Base-by-base conservation (phyloP, 2,888 invertebrate species). In the Caenorhabditis doughertyi region DNA sequence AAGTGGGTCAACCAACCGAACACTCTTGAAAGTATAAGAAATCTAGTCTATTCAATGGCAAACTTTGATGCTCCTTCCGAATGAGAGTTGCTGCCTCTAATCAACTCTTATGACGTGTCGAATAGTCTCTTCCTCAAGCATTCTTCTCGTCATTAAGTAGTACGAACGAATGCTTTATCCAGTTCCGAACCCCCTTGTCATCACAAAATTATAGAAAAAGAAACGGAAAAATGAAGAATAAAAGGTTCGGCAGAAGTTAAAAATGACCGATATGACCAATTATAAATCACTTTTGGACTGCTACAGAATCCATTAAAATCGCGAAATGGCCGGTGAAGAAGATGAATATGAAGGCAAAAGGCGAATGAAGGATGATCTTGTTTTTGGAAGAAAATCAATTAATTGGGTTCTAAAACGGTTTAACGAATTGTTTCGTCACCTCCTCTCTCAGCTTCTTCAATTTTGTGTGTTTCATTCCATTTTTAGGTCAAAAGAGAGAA, bases 241-340 rank as follows among this genome's bases (percentile, higher is more conserved):
- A 53, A 51, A 42, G 47, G 72, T 56, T 56, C 18, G 53, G 42
- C 32, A 56, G 32, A 47, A 49, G 58, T 73, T 35, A 47, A 65
- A 29, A 55, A 53, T 51, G 51, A 64, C 53, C 62, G 76, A 51
- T 56, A 65, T 70, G 81, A 76, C 74, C 32, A 67, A 55, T 68
- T 56, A 76, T 76, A 76, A 76, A 76, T 76, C 76, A 76, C 70
- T 55, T 47, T 55, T 39, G 55, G 55, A 49, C 49, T 64, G 62
- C 18, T 51, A 49, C 35, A 32, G 72, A 56, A 65, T 62, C 70
- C 70, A 77, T 70, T 62, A 74, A 62, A 73, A 67, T 25, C 47
- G 44, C 56, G 58, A 39, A 68, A 32, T 21, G 9, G 67, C 11
- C 21, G 51, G 51, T 25, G 62, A 77, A 51, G 21, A 65, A 65